Conservation (phyloP, 2,113 vertebrate genomes). For the Nematolebias whitei region DNA sequence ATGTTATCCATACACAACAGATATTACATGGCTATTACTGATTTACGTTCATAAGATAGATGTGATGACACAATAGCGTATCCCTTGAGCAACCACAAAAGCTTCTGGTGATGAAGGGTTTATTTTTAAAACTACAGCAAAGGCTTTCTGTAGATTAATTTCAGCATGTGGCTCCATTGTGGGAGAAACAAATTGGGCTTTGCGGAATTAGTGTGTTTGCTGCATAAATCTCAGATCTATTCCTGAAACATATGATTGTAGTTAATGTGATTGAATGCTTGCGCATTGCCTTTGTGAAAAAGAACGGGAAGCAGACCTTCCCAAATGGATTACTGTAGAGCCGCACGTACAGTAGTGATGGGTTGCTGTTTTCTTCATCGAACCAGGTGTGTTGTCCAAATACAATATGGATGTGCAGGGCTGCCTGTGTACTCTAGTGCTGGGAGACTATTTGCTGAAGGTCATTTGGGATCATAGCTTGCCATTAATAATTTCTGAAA, state of each 20-base stretch:
- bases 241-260: constrained; percentile 60
- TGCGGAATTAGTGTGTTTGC: constrained; percentile 72
- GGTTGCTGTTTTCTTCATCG: constrained; percentile 64
- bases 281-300: constrained; percentile 13
- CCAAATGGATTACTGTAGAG: constrained; percentile 48
- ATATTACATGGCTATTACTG: constrained; percentile 47
- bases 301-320: constrained; percentile 20
- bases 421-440: constrained; percentile 62
- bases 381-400: constrained; percentile 76
- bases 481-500: constrained; percentile 82
- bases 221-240: constrained; percentile 66
- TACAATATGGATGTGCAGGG: constrained; percentile 69
- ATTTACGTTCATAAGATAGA: constrained; percentile 51
- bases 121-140: constrained; percentile 77
- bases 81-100: constrained; percentile 59
- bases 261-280: constrained; percentile 58
- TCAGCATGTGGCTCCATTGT: constrained; percentile 67
- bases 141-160: constrained; percentile 77
- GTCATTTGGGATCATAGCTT: constrained; percentile 80
- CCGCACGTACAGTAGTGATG: constrained; percentile 52
- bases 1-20: constrained; percentile 50
- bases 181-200: constrained; percentile 77
- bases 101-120: constrained; percentile 64
- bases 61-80: constrained; percentile 58
- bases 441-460: constrained; percentile 78